Conservation (phyloP, 64 coral and sea anemone genomes). For the Stylophora pistillata region DNA sequence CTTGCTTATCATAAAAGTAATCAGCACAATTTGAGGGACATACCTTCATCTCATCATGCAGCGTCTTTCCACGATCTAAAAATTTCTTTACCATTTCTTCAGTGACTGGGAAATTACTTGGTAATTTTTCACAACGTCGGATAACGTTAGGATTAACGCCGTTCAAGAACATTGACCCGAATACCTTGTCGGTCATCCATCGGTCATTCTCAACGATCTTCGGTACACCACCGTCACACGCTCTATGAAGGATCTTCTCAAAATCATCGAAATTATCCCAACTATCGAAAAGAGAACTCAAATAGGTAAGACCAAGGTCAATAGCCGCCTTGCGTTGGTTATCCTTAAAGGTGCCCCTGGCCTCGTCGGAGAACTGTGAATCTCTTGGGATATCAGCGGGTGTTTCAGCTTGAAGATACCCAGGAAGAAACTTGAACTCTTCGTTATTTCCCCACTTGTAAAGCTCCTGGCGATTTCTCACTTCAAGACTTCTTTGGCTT, state of each 20-base stretch:
- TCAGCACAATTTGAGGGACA: neutral
- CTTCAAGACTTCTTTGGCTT: slow-evolving; percentile 53
- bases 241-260: slow-evolving; percentile 61
- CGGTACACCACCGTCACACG: neutral
- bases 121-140: slow-evolving; percentile 68
- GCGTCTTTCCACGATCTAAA: slow-evolving; percentile 78
- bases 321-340: slow-evolving; percentile 37
- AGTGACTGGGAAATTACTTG: slow-evolving; percentile 74
- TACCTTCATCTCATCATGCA: slow-evolving; percentile 70
- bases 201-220: slow-evolving; percentile 62
- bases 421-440: slow-evolving; percentile 60
- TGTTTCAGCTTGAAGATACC: slow-evolving; percentile 51
- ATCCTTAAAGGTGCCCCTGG: slow-evolving; percentile 47
- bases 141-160: slow-evolving; percentile 80
- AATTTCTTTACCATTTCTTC: slow-evolving; percentile 47
- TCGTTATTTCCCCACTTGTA: slow-evolving; percentile 65
- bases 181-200: slow-evolving; percentile 82
- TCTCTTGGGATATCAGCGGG: slow-evolving; percentile 72
- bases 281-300: slow-evolving; percentile 54
- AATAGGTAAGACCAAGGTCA: slow-evolving; percentile 56
- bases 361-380: slow-evolving; percentile 75
- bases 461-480: slow-evolving; percentile 54
- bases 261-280: slow-evolving; percentile 80
- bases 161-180: slow-evolving; percentile 87
- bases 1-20: too few relatives aligned